Conservation (phyloP, 2,797 vertebrate genomes). For the Sciaenops ocellatus region DNA sequence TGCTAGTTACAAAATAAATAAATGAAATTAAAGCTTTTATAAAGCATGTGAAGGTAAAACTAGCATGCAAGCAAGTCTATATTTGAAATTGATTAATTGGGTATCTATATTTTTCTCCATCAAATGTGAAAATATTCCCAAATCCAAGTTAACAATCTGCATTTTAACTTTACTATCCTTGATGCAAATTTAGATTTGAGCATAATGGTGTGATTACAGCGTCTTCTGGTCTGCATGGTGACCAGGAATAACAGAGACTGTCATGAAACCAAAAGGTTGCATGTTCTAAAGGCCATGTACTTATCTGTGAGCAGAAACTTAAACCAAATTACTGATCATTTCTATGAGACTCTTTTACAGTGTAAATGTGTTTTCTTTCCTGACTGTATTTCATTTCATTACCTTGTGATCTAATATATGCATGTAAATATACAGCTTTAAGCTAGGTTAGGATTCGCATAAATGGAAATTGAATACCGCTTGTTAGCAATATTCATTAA, state of each 20-base stretch:
- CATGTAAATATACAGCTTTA: slow-evolving; percentile 1
- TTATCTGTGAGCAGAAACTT: neutral
- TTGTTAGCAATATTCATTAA: neutral
- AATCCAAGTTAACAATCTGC: neutral
- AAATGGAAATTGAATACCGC: neutral
- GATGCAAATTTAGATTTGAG: neutral
- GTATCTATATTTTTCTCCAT: neutral
- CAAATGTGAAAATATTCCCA: neutral
- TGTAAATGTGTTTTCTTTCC: neutral
- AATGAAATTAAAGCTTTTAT: slow-evolving; percentile 3
- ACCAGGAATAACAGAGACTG: neutral
- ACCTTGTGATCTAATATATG: neutral
- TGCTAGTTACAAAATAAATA: slow-evolving; percentile 46
- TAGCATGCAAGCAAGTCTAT: neutral
- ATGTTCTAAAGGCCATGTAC: neutral
- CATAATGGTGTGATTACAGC: neutral
- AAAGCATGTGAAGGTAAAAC: neutral
- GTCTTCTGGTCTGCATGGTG: neutral
- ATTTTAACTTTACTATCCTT: neutral
- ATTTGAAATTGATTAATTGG: neutral
- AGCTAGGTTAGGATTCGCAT: neutral
- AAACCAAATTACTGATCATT: neutral
- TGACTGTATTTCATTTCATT: neutral
- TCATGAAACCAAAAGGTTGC: neutral
- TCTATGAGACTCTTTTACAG: neutral